Percentiles rank a stretch among this genome's conserved stretches.
phyloP scores from a whole-genome alignment of 2,113 vertebrate species.

The Pangasianodon hypophthalmus region DNA sequence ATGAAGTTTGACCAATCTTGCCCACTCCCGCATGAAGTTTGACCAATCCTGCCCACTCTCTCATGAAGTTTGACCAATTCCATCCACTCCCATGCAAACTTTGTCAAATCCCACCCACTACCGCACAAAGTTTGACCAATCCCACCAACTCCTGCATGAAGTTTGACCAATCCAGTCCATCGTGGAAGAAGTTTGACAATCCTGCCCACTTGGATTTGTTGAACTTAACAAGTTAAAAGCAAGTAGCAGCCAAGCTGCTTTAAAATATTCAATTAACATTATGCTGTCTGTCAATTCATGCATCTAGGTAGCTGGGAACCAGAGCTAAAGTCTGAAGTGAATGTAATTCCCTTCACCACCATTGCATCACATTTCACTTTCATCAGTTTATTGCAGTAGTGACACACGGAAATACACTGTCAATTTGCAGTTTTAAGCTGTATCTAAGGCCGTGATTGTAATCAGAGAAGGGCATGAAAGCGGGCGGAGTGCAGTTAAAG shows the following conservation, averaged over 20 bases:
- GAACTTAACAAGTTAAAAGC: neutral
- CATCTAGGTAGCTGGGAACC: neutral
- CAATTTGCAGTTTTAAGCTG: neutral
- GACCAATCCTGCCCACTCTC: neutral
- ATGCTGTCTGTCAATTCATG: neutral
- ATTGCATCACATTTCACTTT: neutral
- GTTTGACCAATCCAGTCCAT: neutral
- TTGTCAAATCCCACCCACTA: neutral
- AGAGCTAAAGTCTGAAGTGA: neutral
- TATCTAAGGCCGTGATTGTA: neutral
- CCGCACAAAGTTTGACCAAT: rapidly evolving
- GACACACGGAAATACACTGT: neutral
- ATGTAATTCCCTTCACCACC: neutral
- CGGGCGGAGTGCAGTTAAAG: neutral
- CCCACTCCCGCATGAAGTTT: too few relatives aligned
- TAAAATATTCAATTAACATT: neutral
- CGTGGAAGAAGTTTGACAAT: too few relatives aligned
- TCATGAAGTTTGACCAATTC: neutral
- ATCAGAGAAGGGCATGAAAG: neutral
- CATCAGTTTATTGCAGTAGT: neutral
- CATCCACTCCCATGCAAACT: too few relatives aligned
- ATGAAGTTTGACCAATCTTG: neutral
- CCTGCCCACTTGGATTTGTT: neutral
- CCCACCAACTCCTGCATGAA: neutral
- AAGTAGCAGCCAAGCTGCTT: neutral